Base-by-base conservation (phyloP, 2,888 invertebrate species). In the Caenorhabditis sp. region DNA sequence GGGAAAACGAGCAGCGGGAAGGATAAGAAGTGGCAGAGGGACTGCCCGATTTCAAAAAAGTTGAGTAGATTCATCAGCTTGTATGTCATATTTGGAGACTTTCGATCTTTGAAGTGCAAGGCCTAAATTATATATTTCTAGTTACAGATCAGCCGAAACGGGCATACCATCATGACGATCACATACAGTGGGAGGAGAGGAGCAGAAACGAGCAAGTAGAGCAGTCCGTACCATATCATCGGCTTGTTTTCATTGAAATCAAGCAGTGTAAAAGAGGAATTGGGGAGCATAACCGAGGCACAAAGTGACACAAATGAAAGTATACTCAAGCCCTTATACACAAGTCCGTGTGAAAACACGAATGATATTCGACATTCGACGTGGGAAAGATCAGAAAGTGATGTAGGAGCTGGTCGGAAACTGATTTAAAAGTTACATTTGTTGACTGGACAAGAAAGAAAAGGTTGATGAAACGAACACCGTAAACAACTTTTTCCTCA, bases 21-120 rank as follows among this genome's bases (percentile, higher is more conserved):
- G 4, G 58, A 67, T 13, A 76, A 28, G 11, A 65, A 15, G 44
- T 74, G 74, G 28, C 47, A 47, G 18, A 74, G 20, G 4, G 58
- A 47, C 40, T 74, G 74, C 2, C 65, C 65, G n/a, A 74, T 11
- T 37, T 74, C 65, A 24, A 65, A 65, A n/a, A 74, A 74, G 24
- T 74, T 74, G 0, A 74, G 26, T 0, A 74, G 26, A 67, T 74
- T 74, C 74, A 74, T 74, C 18, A 74, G 51, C 40, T 65, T 74
- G 22, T 65, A 60, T 6, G 74, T 51, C 28, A 60, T 58, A 18
- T 65, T 74, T 24, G 47, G 2, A n/a, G 6, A 28, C 6, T 67
- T 56, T 0, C 44, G 37, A 53, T 67, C 67, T 53, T 67, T 76
- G 1, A 40, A 0, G 37, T 53, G 44, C 1, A 67, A 26, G 13